Percentiles rank a stretch among this genome's conserved stretches.
Evolutionary conservation across 2,113 vertebrate species (phyloP).

Genomic region (Ceratotherium simum): DNA sequence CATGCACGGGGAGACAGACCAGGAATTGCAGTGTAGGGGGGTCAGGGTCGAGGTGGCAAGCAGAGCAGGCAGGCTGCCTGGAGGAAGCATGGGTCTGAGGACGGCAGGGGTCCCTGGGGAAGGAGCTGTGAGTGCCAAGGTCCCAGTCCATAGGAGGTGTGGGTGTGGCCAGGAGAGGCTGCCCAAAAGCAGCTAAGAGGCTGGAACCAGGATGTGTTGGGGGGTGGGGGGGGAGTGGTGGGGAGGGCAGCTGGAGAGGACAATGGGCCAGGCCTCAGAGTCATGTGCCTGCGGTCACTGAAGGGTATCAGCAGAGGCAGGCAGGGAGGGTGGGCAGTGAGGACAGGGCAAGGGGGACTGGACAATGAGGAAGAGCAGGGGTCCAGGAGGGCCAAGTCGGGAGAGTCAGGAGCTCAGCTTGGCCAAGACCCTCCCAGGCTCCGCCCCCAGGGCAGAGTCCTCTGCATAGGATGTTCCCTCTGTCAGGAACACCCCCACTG

Average conservation of each 20-base stretch:
- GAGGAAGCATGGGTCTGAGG: not conserved
- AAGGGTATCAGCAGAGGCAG: not conserved
- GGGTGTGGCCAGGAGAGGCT: not conserved
- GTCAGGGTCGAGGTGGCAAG: not conserved
- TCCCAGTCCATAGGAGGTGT: not conserved
- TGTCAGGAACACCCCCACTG: rapidly evolving
- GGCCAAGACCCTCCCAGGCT: not conserved
- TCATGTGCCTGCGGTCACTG: not conserved
- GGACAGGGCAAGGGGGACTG: not conserved
- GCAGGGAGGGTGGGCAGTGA: not conserved
- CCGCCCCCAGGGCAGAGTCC: not conserved
- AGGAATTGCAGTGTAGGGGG: not conserved
- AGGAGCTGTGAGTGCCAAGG: not conserved
- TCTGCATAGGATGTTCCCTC: rapidly evolving
- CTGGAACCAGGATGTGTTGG: not conserved
- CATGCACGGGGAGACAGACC: not conserved
- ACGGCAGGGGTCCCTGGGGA: not conserved
- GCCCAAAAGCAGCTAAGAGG: not conserved
- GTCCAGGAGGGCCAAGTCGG: not conserved
- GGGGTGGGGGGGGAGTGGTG: too few relatives aligned
- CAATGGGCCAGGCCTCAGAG: not conserved
- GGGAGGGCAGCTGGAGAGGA: not conserved
- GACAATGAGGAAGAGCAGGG: not conserved
- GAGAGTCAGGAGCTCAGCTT: not conserved
- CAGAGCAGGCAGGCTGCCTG: not conserved